Evolutionary conservation across 2,797 vertebrate species (phyloP).

Genomic region (Pempheris klunzingeri): DNA sequence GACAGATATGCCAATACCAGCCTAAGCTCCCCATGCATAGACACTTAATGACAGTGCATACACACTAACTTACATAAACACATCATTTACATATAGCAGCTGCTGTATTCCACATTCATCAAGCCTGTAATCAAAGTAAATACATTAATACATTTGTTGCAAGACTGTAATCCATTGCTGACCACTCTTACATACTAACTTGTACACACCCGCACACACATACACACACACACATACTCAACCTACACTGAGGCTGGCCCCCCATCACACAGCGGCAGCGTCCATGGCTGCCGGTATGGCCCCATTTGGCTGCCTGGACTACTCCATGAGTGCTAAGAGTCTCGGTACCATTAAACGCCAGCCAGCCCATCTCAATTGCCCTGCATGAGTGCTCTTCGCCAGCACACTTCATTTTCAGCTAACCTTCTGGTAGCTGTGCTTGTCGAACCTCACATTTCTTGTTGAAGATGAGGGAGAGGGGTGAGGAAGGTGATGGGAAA

Average conservation of each 20-base stretch:
- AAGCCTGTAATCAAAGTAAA: conserved; percentile 42
- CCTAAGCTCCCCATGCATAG: conserved; percentile 33
- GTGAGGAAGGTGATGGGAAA: conserved; percentile 58
- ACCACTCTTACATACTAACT: conserved; percentile 19
- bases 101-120: conserved; percentile 29
- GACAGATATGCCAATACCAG: conserved; percentile 49
- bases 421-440: conserved; percentile 68
- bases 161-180: conserved; percentile 36
- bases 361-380: conserved; percentile 58
- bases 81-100: conserved; percentile 48
- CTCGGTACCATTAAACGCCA: conserved; percentile 64
- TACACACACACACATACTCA: conserved; percentile 10
- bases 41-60: conserved; percentile 26
- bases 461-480: conserved; percentile 63
- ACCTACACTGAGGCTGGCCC: conserved; percentile 9
- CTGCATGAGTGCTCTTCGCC: conserved; percentile 68
- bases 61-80: conserved; percentile 27
- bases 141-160: conserved; percentile 27
- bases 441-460: conserved; percentile 70
- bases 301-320: conserved; percentile 58
- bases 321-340: conserved; percentile 61
- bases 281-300: conserved; percentile 57
- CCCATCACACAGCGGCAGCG: conserved; percentile 17
- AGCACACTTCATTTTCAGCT: conserved; percentile 70
- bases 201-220: conserved; percentile 12